Evolutionary conservation across 2,888 invertebrate species (phyloP).

Genomic region (Eupeodes luniger): DNA sequence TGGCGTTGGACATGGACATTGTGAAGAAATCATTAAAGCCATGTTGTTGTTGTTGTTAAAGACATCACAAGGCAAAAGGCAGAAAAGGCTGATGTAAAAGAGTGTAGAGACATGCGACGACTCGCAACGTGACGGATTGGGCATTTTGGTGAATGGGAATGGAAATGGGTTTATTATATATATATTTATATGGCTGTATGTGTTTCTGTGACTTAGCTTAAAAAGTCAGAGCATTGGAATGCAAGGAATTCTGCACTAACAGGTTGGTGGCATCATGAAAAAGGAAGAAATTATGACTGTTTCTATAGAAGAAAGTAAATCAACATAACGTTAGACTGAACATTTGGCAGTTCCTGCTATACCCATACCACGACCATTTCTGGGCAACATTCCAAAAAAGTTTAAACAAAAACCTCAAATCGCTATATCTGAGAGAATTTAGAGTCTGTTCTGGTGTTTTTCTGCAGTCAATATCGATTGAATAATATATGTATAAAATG

Average conservation of each 20-base stretch:
- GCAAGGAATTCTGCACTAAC: slow-evolving; percentile 71
- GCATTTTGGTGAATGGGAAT: slow-evolving; percentile 15
- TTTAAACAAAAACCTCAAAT: slow-evolving; percentile 20
- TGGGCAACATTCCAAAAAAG: slow-evolving; percentile 62
- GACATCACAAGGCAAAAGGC: not conserved
- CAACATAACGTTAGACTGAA: not conserved
- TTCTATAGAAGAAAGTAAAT: not conserved
- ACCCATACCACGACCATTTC: not conserved
- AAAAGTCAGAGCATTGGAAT: slow-evolving; percentile 60
- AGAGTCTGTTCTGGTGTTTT: slow-evolving; percentile 32
- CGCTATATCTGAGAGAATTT: slow-evolving; percentile 31
- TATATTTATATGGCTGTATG: not conserved
- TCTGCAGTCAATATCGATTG: slow-evolving; percentile 56
- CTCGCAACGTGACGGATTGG: slow-evolving; percentile 4
- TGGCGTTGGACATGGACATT: not conserved
- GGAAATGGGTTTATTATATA: not conserved
- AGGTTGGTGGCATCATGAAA: slow-evolving; percentile 36
- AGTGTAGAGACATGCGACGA: slow-evolving; percentile 31
- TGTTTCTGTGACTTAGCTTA: slow-evolving; percentile 22
- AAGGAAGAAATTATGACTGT: slow-evolving; percentile 5
- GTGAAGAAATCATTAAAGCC: slow-evolving; percentile 51
- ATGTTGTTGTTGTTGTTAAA: slow-evolving; percentile 24
- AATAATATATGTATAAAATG: not conserved
- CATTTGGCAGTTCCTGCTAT: not conserved
- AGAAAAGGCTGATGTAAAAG: slow-evolving; percentile 31